Evolutionary conservation across 92 coral and sea anemone species (phyloP), one percentile per base, ranked within the genome.

Genomic region (Epizoanthus stellaris): DNA sequence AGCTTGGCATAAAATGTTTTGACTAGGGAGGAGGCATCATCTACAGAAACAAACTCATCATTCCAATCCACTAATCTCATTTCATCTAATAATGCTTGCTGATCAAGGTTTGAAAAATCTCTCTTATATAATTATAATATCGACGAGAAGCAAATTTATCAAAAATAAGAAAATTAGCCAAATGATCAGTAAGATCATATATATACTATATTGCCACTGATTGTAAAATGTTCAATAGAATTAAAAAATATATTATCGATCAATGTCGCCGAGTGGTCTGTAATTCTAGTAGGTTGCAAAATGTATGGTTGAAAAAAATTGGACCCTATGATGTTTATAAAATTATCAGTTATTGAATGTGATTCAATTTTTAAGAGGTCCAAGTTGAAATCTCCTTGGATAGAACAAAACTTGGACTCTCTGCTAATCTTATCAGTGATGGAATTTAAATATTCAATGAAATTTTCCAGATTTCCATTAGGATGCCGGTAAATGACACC

Each of bases 181-280:
- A 63, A 53, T 91, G 91, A 43, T 30, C 34, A 30, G 34, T 30
- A 30, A 30, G 34, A 30, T 91, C 91, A n/a, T n/a, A n/a, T n/a
- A 91, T 69, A 83, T 2, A 87, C 43, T 9, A 91, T 53, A 77
- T 91, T 87, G 4, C 94, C 94, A 84, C 94, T 91, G 11, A 84
- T 84, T 34, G 88, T 71, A 49, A 65, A 79, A 63, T 90, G 92
- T 61, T 89, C 92, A 21, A 82, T 47, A 6, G 82, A 89, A 65
- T 89, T 88, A 60, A 89, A 89, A 59, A 87, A 90, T 5, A 87
- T 87, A 40, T 87, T 80, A 19, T 67, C 70, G 14, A 87, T 17
- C 80, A 65, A 54, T 30, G 34, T 30, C 34, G 34, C 34, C 1
- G 34, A 30, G 34, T 30, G 34, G 34, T 30, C 34, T 30, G 81